Evolutionary conservation across 2,797 vertebrate genomes (phyloP).

Genomic region (Eutrigla gurnardus): DNA sequence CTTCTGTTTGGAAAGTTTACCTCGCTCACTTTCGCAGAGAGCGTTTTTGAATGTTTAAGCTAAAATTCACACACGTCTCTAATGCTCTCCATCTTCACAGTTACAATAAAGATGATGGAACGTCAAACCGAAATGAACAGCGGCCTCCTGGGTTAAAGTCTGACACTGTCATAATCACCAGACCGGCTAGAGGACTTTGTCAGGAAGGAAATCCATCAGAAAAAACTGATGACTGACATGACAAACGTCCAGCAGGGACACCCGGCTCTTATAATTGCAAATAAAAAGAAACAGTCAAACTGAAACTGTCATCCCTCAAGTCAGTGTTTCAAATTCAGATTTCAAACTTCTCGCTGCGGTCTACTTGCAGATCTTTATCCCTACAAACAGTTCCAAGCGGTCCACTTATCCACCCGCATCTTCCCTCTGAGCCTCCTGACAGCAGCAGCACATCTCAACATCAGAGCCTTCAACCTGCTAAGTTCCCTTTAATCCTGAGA

Average conservation of each 20-base stretch:
- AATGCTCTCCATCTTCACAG: too few relatives aligned
- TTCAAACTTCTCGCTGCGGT: constrained; percentile 2
- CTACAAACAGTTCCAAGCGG: constrained; percentile 61
- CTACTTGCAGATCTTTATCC: constrained; percentile 35
- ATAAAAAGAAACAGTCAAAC: too few relatives aligned
- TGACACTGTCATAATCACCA: neutral
- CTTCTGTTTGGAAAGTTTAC: neutral
- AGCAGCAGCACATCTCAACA: constrained; percentile 45
- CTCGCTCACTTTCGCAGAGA: neutral
- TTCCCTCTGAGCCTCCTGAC: constrained; percentile 49
- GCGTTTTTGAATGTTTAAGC: neutral
- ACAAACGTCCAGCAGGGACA: too few relatives aligned
- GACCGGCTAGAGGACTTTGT: neutral
- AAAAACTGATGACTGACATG: neutral
- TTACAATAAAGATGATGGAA: too few relatives aligned
- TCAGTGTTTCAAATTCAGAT: constrained; percentile 5
- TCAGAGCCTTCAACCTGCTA: constrained; percentile 62
- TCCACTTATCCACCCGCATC: constrained; percentile 42
- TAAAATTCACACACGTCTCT: neutral
- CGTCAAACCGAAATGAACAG: neutral
- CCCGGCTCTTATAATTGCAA: too few relatives aligned
- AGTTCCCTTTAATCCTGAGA: constrained; percentile 70
- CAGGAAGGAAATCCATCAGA: neutral
- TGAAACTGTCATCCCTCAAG: neutral
- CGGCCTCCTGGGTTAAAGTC: neutral